Base-by-base conservation (phyloP, 2,113 vertebrate species). In the Ochotona princeps region DNA sequence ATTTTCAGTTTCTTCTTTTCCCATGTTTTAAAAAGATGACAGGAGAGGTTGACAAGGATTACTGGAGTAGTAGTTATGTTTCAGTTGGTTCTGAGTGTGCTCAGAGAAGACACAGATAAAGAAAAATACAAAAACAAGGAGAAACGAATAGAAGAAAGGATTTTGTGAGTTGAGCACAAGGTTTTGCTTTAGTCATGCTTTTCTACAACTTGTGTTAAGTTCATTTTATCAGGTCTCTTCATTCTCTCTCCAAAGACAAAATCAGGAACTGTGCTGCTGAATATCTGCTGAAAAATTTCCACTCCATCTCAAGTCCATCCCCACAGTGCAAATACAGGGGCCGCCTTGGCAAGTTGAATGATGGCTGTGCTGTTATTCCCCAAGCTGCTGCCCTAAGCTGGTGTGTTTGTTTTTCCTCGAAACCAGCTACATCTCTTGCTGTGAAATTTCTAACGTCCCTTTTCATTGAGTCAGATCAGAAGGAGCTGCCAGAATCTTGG, bases 221-320 rank as follows among this genome's bases (percentile, higher is more conserved):
- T 5, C 38, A 21, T 80, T 88, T 93, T 8, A 9, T 93, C 66
- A 90, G 57, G 13, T 83, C 57, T 88, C 35, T 72, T 63, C 26
- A 74, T 90, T 76, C 93, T 87, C 51, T 69, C 67, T 94, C 17
- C 67, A 25, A 96, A 90, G n/a, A 79, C 5, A 72, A 30, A 90
- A 1, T 88, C 44, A 4, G 87, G 47, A 23, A 30, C 90, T 90
- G 67, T 63, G 82, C 15, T 87, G 21, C 75, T 91, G 80, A 94
- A 67, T 87, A 89, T 93, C 91, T 95, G 28, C 57, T 83, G 76
- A 89, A 57, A 54, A 88, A 69, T 89, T 91, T 92, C 38, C 5
- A 28, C 23, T 84, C 92, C 91, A 17, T 57, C 57, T 63, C 30
- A 69, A 80, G 5, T 83, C 87, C n/a, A 35, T 38, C 54, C 75